Base-by-base conservation (phyloP, 2,888 invertebrate genomes). In the Petrophora chlorosata region DNA sequence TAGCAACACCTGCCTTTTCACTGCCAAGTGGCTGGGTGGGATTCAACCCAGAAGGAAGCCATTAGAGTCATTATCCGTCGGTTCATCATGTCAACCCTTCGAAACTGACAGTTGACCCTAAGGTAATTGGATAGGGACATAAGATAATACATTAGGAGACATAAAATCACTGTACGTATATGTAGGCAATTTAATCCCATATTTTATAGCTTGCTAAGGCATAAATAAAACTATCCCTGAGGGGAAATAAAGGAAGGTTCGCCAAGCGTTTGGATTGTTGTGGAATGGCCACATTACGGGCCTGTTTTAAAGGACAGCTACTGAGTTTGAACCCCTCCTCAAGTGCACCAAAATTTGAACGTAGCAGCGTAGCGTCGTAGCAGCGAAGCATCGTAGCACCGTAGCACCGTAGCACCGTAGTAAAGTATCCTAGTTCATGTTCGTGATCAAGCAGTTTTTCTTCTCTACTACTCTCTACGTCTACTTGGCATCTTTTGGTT, bases 171-270 rank as follows among this genome's bases (percentile, higher is more conserved):
- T 42, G 38, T 41, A 42, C 7, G 17, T 32, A 19, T 36, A 33
- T 48, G 41, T 23, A 29, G 48, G 50, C 54, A 52, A 54, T 59
- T 54, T 54, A 55, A 51, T 46, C 46, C 41, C 44, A 43, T 53
- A 52, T 54, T 61, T 56, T 61, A 61, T 56, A 42, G 39, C 46
- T 36, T 53, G 52, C 38, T 39, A 14, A 29, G 43, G 45, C 45
- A 61, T 61, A 55, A 52, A 61, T 59, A 61, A 52, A 53, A 48
- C 47, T 53, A 49, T 46, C 52, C 51, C 41, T 7, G 22, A 35
- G 48, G 53, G 29, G 14, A 13, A 10, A 38, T 39, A 34, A 39
- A n/a, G n/a, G 22, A 9, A 29, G 45, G 44, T 53, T 41, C 16
- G 22, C 48, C 30, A 40, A 19, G 8, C 4, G 17, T 17, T 28